phyloP scores from a whole-genome alignment of 1,140 invertebrate species.

The Tetramorium alpestre region DNA sequence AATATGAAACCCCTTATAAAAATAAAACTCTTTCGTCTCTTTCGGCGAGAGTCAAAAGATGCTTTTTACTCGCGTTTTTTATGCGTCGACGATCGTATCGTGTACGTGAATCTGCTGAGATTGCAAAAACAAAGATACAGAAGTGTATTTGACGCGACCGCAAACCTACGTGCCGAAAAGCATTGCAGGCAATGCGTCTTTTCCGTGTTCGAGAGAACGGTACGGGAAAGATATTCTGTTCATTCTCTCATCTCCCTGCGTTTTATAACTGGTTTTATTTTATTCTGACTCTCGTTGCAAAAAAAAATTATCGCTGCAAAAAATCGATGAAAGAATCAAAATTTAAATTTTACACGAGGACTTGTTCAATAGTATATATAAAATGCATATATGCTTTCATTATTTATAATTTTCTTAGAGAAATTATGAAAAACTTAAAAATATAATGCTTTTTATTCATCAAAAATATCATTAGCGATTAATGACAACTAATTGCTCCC shows the following conservation, averaged over 20 bases:
- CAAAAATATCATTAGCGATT: not conserved
- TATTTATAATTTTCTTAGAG: too few relatives aligned
- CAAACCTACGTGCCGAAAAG: slow-evolving; percentile 19
- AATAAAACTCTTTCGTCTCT: not conserved
- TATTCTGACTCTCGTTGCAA: not conserved
- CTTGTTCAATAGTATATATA: not conserved
- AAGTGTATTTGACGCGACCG: slow-evolving; percentile 7
- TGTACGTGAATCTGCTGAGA: not conserved
- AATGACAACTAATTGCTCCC: not conserved
- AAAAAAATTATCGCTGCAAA: not conserved
- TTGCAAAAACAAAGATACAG: slow-evolving; percentile 24
- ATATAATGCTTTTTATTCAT: not conserved
- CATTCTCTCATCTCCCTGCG: not conserved
- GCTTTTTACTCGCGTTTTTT: not conserved
- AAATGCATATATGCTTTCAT: not conserved
- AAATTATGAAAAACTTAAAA: too few relatives aligned
- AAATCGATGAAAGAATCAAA: not conserved
- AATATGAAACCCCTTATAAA: not conserved
- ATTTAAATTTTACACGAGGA: not conserved
- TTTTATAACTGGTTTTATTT: slow-evolving; percentile 7
- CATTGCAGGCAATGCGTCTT: not conserved
- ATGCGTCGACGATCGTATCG: not conserved
- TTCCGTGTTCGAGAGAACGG: not conserved
- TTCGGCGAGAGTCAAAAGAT: not conserved
- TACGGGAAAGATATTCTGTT: not conserved